phyloP scores from a whole-genome alignment of 1,140 invertebrate genomes.

The Planococcus citri region DNA sequence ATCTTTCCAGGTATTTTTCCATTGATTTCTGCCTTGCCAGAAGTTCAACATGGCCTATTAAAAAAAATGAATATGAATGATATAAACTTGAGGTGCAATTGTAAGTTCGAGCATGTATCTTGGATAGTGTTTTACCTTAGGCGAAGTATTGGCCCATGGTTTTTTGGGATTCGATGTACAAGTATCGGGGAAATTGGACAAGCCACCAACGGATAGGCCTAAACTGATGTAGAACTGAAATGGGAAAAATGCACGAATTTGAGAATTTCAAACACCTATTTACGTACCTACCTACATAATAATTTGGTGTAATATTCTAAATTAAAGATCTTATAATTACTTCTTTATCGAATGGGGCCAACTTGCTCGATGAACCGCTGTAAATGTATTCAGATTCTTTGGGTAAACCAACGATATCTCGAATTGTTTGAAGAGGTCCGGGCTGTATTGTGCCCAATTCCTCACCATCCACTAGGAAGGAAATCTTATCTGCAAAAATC shows the following conservation, averaged over 20 bases:
- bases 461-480: background rate
- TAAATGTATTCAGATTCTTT: background rate
- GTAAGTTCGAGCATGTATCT: no score
- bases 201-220: constrained; percentile 43
- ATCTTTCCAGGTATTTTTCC: no score
- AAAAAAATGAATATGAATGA: no score
- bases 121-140: constrained; percentile 29
- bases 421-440: background rate
- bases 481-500: background rate
- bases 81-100: no score
- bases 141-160: constrained; percentile 38
- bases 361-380: background rate
- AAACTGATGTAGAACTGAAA: constrained; percentile 42
- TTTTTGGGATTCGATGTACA: constrained; percentile 31
- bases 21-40: no score
- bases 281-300: no score
- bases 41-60: no score
- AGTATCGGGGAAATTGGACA: constrained; percentile 39
- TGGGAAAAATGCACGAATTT: constrained; percentile 17
- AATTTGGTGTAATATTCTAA: no score
- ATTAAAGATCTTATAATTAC: no score
- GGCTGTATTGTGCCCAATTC: background rate
- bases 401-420: background rate
- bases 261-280: no score
- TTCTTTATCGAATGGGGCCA: background rate